Base-by-base conservation (phyloP, 2,888 invertebrate genomes). In the Dendrolimus houi region DNA sequence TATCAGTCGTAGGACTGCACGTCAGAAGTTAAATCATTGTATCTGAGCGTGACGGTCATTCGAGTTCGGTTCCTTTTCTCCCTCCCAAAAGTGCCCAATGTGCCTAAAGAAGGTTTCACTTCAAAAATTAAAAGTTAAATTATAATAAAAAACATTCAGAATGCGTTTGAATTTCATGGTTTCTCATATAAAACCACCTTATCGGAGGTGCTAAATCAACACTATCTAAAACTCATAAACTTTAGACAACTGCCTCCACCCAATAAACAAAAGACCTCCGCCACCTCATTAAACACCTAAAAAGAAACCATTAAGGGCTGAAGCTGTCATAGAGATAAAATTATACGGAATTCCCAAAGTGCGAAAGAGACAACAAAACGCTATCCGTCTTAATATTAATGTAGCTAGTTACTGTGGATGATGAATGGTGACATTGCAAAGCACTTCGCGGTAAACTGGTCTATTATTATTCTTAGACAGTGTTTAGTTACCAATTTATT, bases 351-450 rank as follows among this genome's bases (percentile, higher is more conserved):
- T 47, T 47, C 9, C 47, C 47, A 47, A 47, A 47, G 47, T 47
- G 47, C 47, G 47, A 57, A 52, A 1, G 54, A 53, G 58, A 55
- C 12, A 55, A 40, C 74, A 69, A 68, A 72, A 68, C 67, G 66
- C 79, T 72, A 85, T 85, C 81, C 77, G 77, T 87, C 84, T 83
- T 81, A 81, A 82, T 85, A 81, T 80, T 81, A 83, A 85, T 81
- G 81, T 82, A 83, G 76, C 78, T 75, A 47, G 79, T 75, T 71
- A 72, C 67, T 69, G 68, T 60, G 70, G 72, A 85, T 87, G 88
- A 89, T 86, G 83, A 87, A 88, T 85, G 79, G 78, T 71, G 85
- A 88, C 88, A 89, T 66, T 79, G 83, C 80, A 86, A 87, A 87
- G 87, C 88, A 88, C 88, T 89, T 83, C 83, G 81, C 68, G 78